These are phyloP conservation scores for Jordanella pulchra DNA, from an alignment of 2,797 vertebrate genomes.

Conservation along the genomic window DNA sequence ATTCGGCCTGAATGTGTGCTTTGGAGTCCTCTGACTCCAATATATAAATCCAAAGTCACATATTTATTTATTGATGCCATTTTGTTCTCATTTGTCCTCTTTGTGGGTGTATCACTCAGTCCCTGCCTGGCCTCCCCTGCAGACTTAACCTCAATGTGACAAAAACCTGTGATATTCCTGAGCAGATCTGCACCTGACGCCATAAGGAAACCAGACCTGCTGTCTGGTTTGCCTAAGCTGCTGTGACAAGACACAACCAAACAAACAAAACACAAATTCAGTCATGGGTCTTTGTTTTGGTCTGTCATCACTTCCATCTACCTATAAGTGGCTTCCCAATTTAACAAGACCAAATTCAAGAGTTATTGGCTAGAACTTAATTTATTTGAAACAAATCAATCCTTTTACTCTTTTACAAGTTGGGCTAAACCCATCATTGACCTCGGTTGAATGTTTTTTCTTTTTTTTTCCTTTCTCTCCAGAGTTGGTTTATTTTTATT, in stretches of 20 bases:
- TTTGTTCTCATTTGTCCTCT: not conserved
- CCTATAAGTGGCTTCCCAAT: not conserved
- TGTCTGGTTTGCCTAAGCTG: not conserved
- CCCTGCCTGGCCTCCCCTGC: not conserved
- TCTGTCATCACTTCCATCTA: not conserved
- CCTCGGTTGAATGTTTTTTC: not conserved
- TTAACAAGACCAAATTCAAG: too few relatives aligned
- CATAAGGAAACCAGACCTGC: not conserved
- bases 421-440: not conserved
- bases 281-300: not conserved
- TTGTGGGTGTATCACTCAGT: not conserved
- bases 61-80: not conserved
- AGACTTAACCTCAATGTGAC: not conserved
- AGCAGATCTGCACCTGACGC: not conserved
- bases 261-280: not conserved
- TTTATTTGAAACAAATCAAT: too few relatives aligned
- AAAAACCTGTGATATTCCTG: not conserved
- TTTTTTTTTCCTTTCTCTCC: not conserved
- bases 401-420: too few relatives aligned
- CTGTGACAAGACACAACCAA: not conserved
- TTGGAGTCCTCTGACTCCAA: too few relatives aligned
- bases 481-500: not conserved
- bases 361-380: too few relatives aligned
- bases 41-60: not conserved
- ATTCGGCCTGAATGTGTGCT: too few relatives aligned